Percentiles rank a stretch among this genome's conserved stretches.
Evolutionary conservation across 2,797 vertebrate genomes (phyloP).

Genomic region (Mus minutoides): DNA sequence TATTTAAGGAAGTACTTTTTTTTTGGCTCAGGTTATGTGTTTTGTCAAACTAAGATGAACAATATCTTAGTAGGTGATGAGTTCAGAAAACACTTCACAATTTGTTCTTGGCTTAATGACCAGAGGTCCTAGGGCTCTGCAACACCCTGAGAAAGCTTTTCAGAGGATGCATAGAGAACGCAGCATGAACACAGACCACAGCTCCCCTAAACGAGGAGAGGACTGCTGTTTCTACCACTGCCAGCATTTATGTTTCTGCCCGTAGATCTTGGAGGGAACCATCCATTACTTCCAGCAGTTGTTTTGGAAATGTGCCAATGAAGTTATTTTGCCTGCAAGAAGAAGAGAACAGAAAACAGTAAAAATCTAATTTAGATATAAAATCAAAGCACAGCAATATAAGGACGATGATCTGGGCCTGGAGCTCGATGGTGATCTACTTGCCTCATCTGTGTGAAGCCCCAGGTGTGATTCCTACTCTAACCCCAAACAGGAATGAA

Average conservation of each 20-base stretch:
- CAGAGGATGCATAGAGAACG: slow-evolving; percentile 79
- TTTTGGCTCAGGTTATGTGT: slow-evolving; percentile 74
- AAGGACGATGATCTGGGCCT: not conserved
- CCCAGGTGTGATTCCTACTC: no score
- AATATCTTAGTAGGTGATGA: slow-evolving; percentile 82
- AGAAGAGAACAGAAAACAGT: not conserved
- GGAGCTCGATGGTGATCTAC: not conserved
- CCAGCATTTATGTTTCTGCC: slow-evolving; percentile 32
- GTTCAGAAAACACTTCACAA: slow-evolving; percentile 84
- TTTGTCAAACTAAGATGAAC: slow-evolving; percentile 83
- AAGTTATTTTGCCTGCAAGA: not conserved
- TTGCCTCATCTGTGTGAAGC: no score
- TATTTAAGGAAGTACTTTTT: slow-evolving; percentile 78
- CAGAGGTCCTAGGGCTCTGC: slow-evolving; percentile 66
- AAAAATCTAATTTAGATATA: not conserved
- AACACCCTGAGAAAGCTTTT: slow-evolving; percentile 81
- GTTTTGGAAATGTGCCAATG: not conserved
- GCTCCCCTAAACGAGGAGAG: slow-evolving; percentile 68
- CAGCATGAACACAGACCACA: slow-evolving; percentile 79
- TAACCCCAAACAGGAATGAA: not conserved
- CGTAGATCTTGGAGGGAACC: slow-evolving; percentile 25
- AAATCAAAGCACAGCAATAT: not conserved
- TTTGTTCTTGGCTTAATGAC: slow-evolving; percentile 86
- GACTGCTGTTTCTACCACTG: not conserved
- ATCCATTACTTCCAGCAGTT: not conserved